Evolutionary conservation across 2,797 vertebrate species (phyloP).

Genomic region (Artibeus jamaicensis): DNA sequence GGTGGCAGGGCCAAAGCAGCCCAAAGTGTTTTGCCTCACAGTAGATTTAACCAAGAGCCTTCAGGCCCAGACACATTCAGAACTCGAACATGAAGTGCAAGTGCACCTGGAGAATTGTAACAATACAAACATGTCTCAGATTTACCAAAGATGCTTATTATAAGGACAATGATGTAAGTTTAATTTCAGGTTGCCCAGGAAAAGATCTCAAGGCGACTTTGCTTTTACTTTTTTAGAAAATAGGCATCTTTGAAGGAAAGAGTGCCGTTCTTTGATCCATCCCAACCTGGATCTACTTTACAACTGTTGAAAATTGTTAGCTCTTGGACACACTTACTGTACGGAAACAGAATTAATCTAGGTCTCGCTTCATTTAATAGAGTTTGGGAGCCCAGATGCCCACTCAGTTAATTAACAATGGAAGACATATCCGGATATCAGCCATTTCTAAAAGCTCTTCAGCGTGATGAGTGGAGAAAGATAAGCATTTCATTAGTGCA

Average conservation of each 20-base stretch:
- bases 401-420: constrained; percentile 68
- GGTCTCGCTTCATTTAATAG: constrained; percentile 46
- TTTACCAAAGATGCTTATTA: background rate
- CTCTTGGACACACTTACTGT: background rate
- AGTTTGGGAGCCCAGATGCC: constrained; percentile 10
- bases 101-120: background rate
- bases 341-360: constrained; percentile 43
- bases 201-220: background rate
- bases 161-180: background rate
- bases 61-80: background rate
- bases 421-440: constrained; percentile 34
- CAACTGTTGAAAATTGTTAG: background rate
- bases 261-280: background rate
- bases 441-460: constrained; percentile 68
- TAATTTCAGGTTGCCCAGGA: background rate
- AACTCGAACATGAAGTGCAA: background rate
- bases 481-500: constrained; percentile 71
- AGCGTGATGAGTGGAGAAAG: constrained; percentile 43
- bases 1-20: background rate
- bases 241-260: background rate
- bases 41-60: background rate
- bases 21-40: background rate
- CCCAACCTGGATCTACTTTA: background rate
- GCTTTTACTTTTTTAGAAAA: constrained; percentile 9
- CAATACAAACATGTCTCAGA: background rate